Conservation (phyloP, 1,140 invertebrate species). For the Epicauta chinensis region DNA sequence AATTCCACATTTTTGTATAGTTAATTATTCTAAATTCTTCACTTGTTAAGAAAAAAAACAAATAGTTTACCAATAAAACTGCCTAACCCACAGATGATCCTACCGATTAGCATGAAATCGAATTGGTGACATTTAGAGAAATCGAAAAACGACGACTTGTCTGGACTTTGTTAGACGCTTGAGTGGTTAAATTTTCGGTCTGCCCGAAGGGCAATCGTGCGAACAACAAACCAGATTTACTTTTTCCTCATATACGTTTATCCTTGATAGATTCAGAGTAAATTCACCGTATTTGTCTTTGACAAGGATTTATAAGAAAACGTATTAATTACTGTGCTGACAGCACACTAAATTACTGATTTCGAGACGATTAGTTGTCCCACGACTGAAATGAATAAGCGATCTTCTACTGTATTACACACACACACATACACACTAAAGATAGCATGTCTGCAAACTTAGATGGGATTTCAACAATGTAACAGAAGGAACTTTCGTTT, state of each 20-base stretch:
- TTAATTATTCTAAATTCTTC: too few species aligned
- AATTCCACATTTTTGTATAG: too few species aligned
- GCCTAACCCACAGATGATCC: background rate
- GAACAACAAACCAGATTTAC: slow-evolving; percentile 4
- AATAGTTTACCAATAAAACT: background rate
- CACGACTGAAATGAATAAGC: background rate
- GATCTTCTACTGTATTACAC: background rate
- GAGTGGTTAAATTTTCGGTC: background rate
- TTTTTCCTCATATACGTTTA: background rate
- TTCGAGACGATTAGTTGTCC: background rate
- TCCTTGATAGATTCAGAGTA: background rate
- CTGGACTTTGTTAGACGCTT: slow-evolving; percentile 6
- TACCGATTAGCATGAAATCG: background rate
- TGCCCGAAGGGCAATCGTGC: slow-evolving; percentile 7
- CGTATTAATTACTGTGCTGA: slow-evolving; percentile 7
- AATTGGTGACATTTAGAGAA: background rate
- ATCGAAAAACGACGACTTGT: background rate
- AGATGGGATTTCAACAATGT: background rate
- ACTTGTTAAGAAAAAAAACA: too few species aligned
- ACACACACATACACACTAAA: background rate
- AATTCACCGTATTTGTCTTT: slow-evolving; percentile 11
- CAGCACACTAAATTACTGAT: background rate
- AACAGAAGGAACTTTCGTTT: background rate
- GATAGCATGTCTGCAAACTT: background rate
- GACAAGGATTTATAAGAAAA: slow-evolving; percentile 10